Evolutionary conservation across 1,140 invertebrate species (phyloP).

Genomic region (Epicauta chinensis): DNA sequence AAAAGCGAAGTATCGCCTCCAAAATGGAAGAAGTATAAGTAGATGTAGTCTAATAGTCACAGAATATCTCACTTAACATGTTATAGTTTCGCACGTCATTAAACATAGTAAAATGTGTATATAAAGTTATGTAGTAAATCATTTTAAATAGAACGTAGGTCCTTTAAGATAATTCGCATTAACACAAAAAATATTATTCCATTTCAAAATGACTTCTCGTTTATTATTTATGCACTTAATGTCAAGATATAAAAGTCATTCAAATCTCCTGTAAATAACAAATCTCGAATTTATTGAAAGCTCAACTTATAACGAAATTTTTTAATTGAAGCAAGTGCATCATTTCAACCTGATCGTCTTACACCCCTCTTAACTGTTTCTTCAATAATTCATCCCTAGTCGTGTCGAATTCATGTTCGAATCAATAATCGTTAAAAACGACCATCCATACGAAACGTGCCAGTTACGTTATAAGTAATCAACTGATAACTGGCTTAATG

Average conservation of each 20-base stretch:
- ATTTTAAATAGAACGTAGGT: neutral
- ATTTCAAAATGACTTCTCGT: no score
- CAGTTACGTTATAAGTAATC: slow-evolving; percentile 12
- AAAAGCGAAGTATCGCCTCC: slow-evolving; percentile 3
- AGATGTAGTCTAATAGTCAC: neutral
- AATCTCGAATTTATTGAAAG: no score
- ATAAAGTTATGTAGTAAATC: slow-evolving; percentile 7
- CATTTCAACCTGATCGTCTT: slow-evolving; percentile 1
- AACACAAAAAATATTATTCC: no score
- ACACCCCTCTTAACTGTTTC: no score
- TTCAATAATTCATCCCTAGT: neutral
- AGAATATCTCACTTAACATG: slow-evolving; percentile 11
- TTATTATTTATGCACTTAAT: no score
- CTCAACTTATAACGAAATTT: neutral
- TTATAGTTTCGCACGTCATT: slow-evolving; percentile 21
- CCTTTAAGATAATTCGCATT: no score
- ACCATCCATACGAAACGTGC: slow-evolving; percentile 6
- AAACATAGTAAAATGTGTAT: slow-evolving; percentile 6
- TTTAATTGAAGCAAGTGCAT: no score
- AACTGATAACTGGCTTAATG: slow-evolving; percentile 21
- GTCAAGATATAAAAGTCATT: no score
- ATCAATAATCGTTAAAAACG: slow-evolving; percentile 8
- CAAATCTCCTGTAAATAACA: no score
- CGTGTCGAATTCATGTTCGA: slow-evolving; percentile 6
- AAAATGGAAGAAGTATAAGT: slow-evolving; percentile 2